Percentiles rank a stretch among this genome's conserved stretches.
phyloP scores from a whole-genome alignment of 2,113 vertebrate species.

The Copsychus sechellarum region DNA sequence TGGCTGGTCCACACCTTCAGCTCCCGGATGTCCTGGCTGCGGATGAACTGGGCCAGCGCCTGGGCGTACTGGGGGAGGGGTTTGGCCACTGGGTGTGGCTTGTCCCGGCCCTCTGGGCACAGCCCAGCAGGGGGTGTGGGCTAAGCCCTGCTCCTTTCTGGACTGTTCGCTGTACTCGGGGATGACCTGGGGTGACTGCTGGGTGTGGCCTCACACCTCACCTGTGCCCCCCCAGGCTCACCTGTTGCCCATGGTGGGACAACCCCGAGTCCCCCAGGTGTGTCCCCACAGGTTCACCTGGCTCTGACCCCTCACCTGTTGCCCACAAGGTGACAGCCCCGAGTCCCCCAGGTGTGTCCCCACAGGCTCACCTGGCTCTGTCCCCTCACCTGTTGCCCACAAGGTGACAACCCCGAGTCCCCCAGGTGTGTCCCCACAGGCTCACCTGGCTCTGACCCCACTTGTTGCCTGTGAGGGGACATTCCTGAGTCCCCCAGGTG shows the following conservation, averaged over 20 bases:
- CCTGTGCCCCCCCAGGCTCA: neutral
- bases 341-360: neutral
- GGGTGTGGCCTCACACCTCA: too few species aligned
- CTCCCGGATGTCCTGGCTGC: slow-evolving; percentile 79
- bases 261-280: too few species aligned
- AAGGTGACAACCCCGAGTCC: neutral
- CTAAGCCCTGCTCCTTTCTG: too few species aligned
- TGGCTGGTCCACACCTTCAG: slow-evolving; percentile 95
- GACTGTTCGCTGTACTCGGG: too few species aligned
- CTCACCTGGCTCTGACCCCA: neutral
- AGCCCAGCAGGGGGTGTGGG: neutral
- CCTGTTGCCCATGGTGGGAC: neutral
- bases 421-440: neutral
- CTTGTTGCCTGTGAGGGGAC: slow-evolving; percentile 55
- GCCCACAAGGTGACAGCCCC: too few species aligned
- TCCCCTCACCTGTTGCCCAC: neutral
- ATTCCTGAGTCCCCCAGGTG: too few species aligned
- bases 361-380: neutral
- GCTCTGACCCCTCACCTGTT: neutral
- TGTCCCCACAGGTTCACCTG: too few species aligned
- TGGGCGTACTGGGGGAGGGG: slow-evolving; percentile 74
- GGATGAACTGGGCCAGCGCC: slow-evolving; percentile 82
- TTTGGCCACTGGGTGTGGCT: neutral
- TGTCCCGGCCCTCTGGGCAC: neutral
- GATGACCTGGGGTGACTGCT: fast-evolving